These are phyloP conservation scores for Sinocyclocheilus grahami DNA, from an alignment of 2,113 vertebrate species.

Conservation along the genomic window DNA sequence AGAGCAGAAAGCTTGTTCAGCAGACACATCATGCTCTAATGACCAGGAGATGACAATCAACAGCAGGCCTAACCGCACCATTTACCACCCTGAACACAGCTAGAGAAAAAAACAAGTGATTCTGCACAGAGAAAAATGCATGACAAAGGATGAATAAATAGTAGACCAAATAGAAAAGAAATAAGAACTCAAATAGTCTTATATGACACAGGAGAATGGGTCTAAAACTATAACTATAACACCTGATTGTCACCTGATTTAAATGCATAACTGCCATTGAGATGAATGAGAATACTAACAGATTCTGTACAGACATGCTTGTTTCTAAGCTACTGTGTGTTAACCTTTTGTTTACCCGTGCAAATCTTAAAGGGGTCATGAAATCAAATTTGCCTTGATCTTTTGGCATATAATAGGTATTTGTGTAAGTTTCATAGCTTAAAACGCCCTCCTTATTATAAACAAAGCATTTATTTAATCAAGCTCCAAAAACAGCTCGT, in stretches of 20 bases:
- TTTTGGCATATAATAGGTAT: no score
- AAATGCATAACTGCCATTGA: not conserved
- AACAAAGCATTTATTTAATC: no score
- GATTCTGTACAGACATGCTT: not conserved
- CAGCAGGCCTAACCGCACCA: conserved; percentile 7
- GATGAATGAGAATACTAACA: not conserved
- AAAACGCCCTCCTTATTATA: no score
- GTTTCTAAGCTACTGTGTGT: no score
- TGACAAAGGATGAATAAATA: not conserved
- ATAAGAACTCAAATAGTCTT: not conserved
- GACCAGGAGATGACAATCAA: conserved; percentile 50
- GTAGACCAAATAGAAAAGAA: not conserved
- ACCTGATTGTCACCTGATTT: not conserved
- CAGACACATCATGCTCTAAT: conserved; percentile 38
- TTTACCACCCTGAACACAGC: not conserved
- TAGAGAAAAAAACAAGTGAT: not conserved
- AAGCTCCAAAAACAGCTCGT: no score
- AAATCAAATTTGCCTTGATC: no score
- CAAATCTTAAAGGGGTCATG: no score
- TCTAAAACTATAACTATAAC: not conserved
- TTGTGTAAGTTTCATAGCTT: no score
- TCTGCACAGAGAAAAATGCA: not conserved
- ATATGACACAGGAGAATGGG: not conserved
- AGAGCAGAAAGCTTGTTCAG: conserved; percentile 14
- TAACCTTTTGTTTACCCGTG: not conserved